A percentile compares a stretch with the other conserved stretches of the same genome.
These are phyloP conservation scores for Globicephala melas DNA, from an alignment of 2,113 vertebrate species.

Conservation along the genomic window DNA sequence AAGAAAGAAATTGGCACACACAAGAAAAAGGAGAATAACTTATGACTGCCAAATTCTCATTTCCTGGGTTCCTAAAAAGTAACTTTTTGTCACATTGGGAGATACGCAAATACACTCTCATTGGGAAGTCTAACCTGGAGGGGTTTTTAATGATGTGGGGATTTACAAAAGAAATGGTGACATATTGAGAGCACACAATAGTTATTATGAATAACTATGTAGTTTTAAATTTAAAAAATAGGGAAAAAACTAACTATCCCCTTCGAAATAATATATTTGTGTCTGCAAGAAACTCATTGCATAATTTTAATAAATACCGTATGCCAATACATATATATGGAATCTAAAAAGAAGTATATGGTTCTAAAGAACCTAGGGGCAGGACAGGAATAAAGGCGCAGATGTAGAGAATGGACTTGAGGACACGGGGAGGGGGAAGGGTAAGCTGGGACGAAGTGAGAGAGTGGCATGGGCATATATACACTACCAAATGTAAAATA, in stretches of 20 bases:
- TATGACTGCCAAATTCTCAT: not conserved
- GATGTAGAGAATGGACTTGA: too few relatives aligned
- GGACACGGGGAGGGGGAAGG: too few relatives aligned
- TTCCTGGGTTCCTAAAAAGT: not conserved
- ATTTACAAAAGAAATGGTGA: not conserved
- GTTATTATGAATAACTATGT: not conserved
- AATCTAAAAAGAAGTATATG: too few relatives aligned
- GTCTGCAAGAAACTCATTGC: not conserved
- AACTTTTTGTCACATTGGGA: not conserved
- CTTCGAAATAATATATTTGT: conserved; percentile 29
- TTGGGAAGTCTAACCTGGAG: not conserved
- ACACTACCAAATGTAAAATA: too few relatives aligned
- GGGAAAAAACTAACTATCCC: not conserved
- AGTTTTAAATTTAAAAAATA: conserved; percentile 13
- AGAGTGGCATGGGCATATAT: too few relatives aligned
- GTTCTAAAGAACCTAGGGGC: too few relatives aligned
- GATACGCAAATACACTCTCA: not conserved
- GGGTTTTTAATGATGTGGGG: not conserved
- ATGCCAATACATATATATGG: too few relatives aligned
- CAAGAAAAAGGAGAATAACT: not conserved
- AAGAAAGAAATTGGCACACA: not conserved
- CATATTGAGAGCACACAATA: not conserved
- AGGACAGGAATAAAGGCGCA: too few relatives aligned
- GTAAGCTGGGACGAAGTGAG: too few relatives aligned
- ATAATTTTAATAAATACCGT: not conserved